Conservation (phyloP, 2,888 invertebrate genomes). For the Dynastes grantii region DNA sequence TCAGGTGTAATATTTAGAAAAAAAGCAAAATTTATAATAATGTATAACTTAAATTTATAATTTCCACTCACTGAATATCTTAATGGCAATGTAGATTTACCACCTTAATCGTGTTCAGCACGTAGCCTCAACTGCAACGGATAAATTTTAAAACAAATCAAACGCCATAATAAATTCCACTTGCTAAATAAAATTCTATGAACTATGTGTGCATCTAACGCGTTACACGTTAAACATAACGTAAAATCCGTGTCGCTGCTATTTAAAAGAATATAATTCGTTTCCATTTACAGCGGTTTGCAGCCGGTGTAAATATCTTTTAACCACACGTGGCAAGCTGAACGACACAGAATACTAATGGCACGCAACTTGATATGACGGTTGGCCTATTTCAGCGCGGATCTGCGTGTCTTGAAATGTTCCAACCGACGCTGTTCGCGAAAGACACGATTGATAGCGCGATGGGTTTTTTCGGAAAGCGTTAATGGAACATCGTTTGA, state of each 20-base stretch:
- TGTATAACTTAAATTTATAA: no score
- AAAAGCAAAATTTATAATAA: no score
- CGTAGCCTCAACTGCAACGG: no score
- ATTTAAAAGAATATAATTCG: constrained; percentile 23
- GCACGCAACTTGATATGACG: constrained; percentile 30
- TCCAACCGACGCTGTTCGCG: background rate
- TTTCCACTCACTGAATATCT: no score
- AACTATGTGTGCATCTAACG: no score
- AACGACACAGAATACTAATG: constrained; percentile 10
- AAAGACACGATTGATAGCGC: constrained; percentile 10
- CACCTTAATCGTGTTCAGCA: no score
- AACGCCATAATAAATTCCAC: no score
- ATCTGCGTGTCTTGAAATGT: constrained; percentile 21
- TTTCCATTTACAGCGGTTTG: constrained; percentile 32
- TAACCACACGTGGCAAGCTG: constrained; percentile 16
- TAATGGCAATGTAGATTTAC: no score
- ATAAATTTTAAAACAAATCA: no score
- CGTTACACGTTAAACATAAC: background rate
- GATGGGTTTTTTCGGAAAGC: constrained; percentile 10
- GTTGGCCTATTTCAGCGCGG: constrained; percentile 29
- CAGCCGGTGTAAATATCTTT: constrained; percentile 39
- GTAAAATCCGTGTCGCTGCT: constrained; percentile 1
- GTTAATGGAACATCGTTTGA: constrained; percentile 6
- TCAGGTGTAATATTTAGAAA: no score
- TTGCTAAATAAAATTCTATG: no score